Evolutionary conservation across 2,888 invertebrate species (phyloP), one percentile per base, ranked within the genome.

Genomic region (Willowsia nigromaculata): DNA sequence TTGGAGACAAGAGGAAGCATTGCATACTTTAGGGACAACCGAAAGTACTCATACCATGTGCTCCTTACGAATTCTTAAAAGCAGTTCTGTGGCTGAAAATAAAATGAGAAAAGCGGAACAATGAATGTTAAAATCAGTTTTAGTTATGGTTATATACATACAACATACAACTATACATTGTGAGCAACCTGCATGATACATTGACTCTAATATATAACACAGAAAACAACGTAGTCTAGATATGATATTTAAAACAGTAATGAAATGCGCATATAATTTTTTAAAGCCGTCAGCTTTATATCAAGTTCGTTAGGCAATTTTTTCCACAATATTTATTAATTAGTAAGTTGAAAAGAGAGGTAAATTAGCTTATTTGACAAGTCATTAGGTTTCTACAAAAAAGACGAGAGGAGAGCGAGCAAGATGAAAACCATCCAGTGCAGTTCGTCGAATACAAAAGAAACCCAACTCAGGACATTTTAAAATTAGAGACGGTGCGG

Each of bases 301-400:
- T 92, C 92, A 92, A 92, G 92, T 92, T 92, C 92, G 92, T 92
- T 92, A 92, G 90, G 91, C 91, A 88, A 92, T 92, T 92, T 92
- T 92, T 92, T 92, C 92, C 92, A 92, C 92, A 92, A 92, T 92
- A 91, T 92, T 92, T 92, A 92, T 90, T 92, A 92, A 92, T 92
- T 92, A 92, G 91, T 84, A 65, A 89, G 83, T 76, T 91, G 90
- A 92, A 92, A 92, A 91, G 92, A 90, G 84, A 90, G 90, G 90
- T 92, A 92, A 92, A 92, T 92, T 92, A 91, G 91, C 92, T 92
- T 92, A 91, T 92, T 92, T 92, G 92, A 92, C 92, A 92, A 92
- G 92, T 92, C 91, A 92, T 92, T 92, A 92, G 89, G 90, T 85
- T 89, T 74, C 88, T 90, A 91, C 90, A 92, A 91, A 92, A 91